Evolutionary conservation across 2,113 vertebrate species (phyloP), one percentile per base, ranked within the genome.

Genomic region (Pterocles orientalis): DNA sequence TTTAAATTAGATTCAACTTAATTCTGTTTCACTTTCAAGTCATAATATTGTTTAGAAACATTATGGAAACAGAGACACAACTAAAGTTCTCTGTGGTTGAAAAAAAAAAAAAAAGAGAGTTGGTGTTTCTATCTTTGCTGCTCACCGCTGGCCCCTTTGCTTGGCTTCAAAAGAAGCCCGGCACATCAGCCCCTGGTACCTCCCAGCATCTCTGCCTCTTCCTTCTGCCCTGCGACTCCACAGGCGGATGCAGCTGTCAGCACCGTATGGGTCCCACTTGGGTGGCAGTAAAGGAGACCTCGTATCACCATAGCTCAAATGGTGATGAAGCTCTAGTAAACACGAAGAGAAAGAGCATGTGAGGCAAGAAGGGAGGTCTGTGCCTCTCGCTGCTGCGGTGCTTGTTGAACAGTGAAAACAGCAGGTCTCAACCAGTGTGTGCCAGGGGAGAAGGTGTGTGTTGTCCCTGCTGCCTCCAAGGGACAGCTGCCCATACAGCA

Each of bases 1-100:
- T 95, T 95, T 26, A 95, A 92, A 97, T 87, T 79, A 94, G 92
- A 96, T 91, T 87, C 61, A 79, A 45, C 84, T 89, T 82, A 79
- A 94, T 94, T 87, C 78, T 80, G 50, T 80, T 95, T 94, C 90
- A 88, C 89, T 95, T 95, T 90, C 73, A 73, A 62, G 86, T 87
- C 54, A 34, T 61, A 90, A 94, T 80, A 92, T n/a, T 89, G 70
- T 89, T 96, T 82, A 82, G 89, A 92, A 96, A 79, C 81, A 58
- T 91, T 75, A 91, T 29, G 54, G 57, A 82, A 92, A 78, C 53
- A 65, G 41, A 89, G 83, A 76, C 61, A 61, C 34, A 53, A 75
- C 29, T 53, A 34, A 84, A 77, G 65, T 82, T 57, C 41, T 51
- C 53, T 19, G 41, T 17, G 36, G 43, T 57, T 53, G 39, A 75